Conservation (phyloP, 2,797 vertebrate species). For the Alectoris magna region DNA sequence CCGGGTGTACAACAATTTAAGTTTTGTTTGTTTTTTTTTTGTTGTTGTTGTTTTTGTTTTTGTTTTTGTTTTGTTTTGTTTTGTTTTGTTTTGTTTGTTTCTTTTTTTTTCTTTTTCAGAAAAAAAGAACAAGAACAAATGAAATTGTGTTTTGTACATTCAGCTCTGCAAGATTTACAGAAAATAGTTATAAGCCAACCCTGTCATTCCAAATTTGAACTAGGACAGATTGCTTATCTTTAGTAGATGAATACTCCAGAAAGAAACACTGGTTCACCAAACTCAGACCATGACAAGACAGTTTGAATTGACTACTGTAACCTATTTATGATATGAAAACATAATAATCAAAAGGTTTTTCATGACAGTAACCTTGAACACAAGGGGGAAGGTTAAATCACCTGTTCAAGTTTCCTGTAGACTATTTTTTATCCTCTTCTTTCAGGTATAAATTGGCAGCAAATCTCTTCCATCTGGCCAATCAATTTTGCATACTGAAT, state of each 20-base stretch:
- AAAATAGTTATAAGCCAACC: neutral
- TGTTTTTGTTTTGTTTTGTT: too few species aligned
- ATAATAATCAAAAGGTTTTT: neutral
- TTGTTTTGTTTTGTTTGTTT: too few species aligned
- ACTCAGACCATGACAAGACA: neutral
- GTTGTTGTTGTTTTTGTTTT: too few species aligned
- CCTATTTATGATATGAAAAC: slow-evolving; percentile 35
- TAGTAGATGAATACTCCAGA: neutral
- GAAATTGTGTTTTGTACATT: neutral
- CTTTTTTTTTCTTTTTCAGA: too few species aligned
- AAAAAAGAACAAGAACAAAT: too few species aligned
- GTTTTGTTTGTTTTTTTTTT: too few species aligned
- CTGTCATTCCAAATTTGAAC: neutral
- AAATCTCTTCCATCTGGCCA: neutral
- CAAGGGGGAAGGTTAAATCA: neutral
- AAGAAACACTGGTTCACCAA: neutral
- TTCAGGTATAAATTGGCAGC: neutral
- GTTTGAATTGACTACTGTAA: neutral
- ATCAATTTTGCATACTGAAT: neutral
- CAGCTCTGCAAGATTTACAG: neutral
- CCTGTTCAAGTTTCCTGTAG: neutral
- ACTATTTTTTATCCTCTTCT: neutral
- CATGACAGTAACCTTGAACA: neutral
- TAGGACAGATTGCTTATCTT: neutral
- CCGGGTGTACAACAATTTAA: neutral